Conservation (phyloP, 2,113 vertebrate species). For the Struthidea cinerea region DNA sequence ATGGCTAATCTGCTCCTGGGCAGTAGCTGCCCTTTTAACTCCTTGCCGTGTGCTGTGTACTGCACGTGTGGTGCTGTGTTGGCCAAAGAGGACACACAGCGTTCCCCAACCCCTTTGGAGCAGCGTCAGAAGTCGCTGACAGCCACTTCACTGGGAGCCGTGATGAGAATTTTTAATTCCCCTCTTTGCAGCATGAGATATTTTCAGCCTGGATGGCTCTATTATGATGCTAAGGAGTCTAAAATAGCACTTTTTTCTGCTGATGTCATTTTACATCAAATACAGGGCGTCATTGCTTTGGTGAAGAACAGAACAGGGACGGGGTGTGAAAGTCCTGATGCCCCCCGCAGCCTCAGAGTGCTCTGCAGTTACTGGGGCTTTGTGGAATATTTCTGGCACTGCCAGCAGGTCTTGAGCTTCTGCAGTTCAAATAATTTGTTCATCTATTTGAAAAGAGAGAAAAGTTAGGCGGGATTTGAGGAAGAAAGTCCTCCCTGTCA, state of each 20-base stretch:
- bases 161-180: not conserved
- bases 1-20: not conserved
- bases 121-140: not conserved
- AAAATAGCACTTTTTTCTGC: not conserved
- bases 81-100: not conserved
- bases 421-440: not conserved
- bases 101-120: not conserved
- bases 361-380: not conserved
- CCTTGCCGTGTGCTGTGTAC: not conserved
- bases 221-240: not conserved
- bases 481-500: not conserved
- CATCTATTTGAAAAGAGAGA: not conserved
- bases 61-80: rapidly evolving
- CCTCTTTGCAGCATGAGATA: not conserved
- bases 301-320: not conserved
- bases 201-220: not conserved
- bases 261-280: not conserved
- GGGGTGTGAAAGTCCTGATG: not conserved
- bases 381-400: not conserved
- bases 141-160: not conserved
- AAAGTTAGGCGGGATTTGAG: not conserved
- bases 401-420: not conserved
- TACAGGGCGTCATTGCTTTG: not conserved
- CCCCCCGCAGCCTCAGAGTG: not conserved
- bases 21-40: not conserved